Evolutionary conservation across 2,888 invertebrate genomes (phyloP).

Genomic region (Therioaphis trifolii): DNA sequence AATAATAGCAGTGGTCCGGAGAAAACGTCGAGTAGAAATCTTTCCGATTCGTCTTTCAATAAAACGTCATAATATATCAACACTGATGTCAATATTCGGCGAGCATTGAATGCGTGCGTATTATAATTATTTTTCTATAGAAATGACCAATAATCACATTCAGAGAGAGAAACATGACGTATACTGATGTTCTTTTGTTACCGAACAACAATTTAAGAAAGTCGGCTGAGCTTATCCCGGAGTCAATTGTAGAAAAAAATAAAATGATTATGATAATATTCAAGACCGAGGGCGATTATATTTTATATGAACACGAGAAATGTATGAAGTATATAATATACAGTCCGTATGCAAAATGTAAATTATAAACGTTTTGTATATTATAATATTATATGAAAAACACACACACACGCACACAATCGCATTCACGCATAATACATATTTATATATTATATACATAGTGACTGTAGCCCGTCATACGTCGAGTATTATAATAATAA

Average conservation of each 20-base stretch:
- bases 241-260: constrained; percentile 20
- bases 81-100: neutral
- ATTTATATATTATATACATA: too few relatives aligned
- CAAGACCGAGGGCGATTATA: constrained; percentile 33
- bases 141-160: constrained; percentile 26
- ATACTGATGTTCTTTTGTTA: constrained; percentile 24
- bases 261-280: neutral
- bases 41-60: constrained; percentile 13
- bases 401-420: too few relatives aligned
- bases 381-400: too few relatives aligned
- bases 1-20: neutral
- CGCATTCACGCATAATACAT: too few relatives aligned
- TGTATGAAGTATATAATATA: too few relatives aligned
- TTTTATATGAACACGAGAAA: constrained; percentile 28
- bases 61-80: constrained; percentile 40
- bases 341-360: too few relatives aligned
- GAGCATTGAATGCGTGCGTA: constrained; percentile 9
- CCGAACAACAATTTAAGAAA: constrained; percentile 33
- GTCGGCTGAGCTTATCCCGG: constrained; percentile 30
- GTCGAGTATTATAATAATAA: too few relatives aligned
- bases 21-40: constrained; percentile 52
- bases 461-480: too few relatives aligned
- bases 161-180: constrained; percentile 6
- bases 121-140: constrained; percentile 23
- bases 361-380: too few relatives aligned